These are phyloP conservation scores for Temnopleurus reevesii DNA, from an alignment of 53 echinoderm and acorn worm species.

Conservation along the genomic window DNA sequence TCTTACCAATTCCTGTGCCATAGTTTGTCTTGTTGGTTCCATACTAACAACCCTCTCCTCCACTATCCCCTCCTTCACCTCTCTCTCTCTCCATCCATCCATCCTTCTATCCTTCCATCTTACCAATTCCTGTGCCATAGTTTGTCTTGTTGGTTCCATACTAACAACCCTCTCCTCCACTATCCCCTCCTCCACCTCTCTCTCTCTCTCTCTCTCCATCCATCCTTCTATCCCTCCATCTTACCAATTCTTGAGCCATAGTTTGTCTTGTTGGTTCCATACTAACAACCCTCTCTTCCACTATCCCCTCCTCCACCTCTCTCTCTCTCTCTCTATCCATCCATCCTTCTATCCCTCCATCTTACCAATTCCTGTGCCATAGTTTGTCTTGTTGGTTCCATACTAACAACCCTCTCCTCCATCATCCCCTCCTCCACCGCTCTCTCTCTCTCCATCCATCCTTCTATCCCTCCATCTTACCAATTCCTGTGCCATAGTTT, in stretches of 20 bases:
- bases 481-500: conserved; percentile 81
- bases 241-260: conserved; percentile 87
- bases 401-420: conserved; percentile 66
- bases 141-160: conserved; percentile 89
- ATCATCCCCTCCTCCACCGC: background rate
- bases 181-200: conserved; percentile 81
- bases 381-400: conserved; percentile 80
- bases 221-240: too few species aligned
- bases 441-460: too few species aligned
- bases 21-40: conserved; percentile 79
- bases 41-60: conserved; percentile 71
- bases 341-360: too few species aligned
- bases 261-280: conserved; percentile 91
- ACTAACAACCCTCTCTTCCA: conserved; percentile 67
- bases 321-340: too few species aligned
- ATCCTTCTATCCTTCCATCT: conserved; percentile 70
- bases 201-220: conserved; percentile 3
- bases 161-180: conserved; percentile 68
- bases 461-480: conserved; percentile 12
- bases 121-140: conserved; percentile 88
- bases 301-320: conserved; percentile 82
- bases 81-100: conserved; percentile 1
- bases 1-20: conserved; percentile 66
- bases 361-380: too few species aligned
- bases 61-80: conserved; percentile 53